Percentiles rank a stretch among this genome's conserved stretches.
phyloP scores from a whole-genome alignment of 2,113 vertebrate genomes.

The Antechinus flavipes region DNA sequence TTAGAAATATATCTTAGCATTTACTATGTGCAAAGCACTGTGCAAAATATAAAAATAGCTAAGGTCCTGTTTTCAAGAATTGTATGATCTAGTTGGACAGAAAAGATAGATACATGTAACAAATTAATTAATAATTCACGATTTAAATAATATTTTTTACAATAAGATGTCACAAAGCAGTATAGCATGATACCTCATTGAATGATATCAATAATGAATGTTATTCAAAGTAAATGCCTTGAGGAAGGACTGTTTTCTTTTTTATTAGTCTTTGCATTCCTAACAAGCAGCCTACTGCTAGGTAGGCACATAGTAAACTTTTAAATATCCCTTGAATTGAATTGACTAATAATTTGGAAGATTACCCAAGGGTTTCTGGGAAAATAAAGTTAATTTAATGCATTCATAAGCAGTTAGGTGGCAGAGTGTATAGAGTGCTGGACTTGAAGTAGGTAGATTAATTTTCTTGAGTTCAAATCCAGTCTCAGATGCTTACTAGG shows the following conservation, averaged over 20 bases:
- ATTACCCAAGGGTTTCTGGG: not conserved
- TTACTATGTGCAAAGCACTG: not conserved
- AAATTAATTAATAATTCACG: not conserved
- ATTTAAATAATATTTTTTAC: not conserved
- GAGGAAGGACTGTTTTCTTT: not conserved
- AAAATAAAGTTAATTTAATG: not conserved
- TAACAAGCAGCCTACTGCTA: not conserved
- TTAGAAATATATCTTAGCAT: not conserved
- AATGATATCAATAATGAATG: not conserved
- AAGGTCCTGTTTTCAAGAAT: not conserved
- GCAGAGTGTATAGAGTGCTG: too few relatives aligned
- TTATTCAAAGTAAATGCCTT: not conserved
- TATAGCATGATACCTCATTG: not conserved
- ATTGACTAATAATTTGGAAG: not conserved
- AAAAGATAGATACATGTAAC: not conserved
- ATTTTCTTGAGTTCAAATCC: not conserved
- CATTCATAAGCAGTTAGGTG: not conserved
- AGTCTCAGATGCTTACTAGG: not conserved
- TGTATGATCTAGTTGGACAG: not conserved
- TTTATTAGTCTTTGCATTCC: not conserved
- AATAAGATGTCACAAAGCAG: not conserved
- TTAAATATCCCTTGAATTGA: not conserved
- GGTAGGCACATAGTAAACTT: not conserved
- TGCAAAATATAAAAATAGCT: not conserved
- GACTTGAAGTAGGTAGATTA: not conserved